A percentile compares a stretch with the other conserved stretches of the same genome.
Conservation (phyloP, 1,140 invertebrate species). For the Drosophila tani region DNA sequence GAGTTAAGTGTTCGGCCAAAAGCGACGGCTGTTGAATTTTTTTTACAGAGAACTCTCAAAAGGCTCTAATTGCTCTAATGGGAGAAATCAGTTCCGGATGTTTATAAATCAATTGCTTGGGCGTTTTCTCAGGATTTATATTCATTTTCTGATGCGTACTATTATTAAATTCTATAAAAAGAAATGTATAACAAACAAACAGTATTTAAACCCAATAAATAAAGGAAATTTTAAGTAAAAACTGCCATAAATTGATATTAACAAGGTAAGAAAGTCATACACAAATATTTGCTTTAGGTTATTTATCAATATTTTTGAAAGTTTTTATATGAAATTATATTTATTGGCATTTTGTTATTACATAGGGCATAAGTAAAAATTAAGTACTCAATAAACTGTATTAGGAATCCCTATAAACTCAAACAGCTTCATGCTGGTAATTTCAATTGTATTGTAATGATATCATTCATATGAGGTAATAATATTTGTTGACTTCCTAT, state of each 20-base stretch:
- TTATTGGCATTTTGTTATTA: neutral
- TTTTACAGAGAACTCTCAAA: neutral
- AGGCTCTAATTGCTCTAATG: constrained; percentile 10
- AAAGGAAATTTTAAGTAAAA: neutral
- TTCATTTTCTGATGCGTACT: neutral
- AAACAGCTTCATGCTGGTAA: too few species aligned
- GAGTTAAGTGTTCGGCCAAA: constrained; percentile 20
- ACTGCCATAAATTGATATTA: neutral
- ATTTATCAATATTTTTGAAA: neutral
- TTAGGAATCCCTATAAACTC: neutral
- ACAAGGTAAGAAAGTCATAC: neutral
- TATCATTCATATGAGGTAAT: neutral
- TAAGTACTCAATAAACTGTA: neutral
- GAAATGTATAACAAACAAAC: too few species aligned
- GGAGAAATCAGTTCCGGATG: constrained; percentile 8
- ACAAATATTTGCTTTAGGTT: neutral
- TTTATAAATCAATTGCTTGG: constrained; percentile 4
- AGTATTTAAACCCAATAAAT: neutral
- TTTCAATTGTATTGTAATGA: neutral
- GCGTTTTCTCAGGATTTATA: too few species aligned
- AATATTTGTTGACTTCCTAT: constrained; percentile 1
- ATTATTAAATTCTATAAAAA: neutral
- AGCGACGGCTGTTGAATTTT: neutral
- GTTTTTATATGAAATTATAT: neutral
- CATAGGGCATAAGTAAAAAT: neutral